Base-by-base conservation (phyloP, 37 sponge, comb jelly and placozoan genomes). In the Beroe ovata region DNA sequence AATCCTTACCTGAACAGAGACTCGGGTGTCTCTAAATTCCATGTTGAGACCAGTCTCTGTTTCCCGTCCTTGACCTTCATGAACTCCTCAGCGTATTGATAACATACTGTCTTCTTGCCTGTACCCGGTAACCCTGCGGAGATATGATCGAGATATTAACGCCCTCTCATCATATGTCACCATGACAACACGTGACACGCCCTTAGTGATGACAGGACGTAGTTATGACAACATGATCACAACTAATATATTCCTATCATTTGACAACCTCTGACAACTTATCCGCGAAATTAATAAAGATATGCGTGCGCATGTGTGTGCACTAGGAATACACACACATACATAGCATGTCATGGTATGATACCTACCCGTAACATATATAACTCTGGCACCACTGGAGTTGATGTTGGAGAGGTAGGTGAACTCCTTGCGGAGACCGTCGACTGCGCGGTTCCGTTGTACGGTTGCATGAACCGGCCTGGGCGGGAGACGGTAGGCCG, bases 1-100 rank as follows among this genome's bases (percentile, higher is more conserved):
- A n/a, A n/a, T n/a, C n/a, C n/a, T n/a, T 34, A 77, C 84, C 84
- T 77, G 84, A 77, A 77, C 28, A 77, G 23, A 42, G 84, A 77
- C 47, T 77, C 84, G 11, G 84, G 84, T 2, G 84, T 77, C 28
- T 77, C 84, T n/a, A 77, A 25, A 54, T 77, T 77, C 84, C 84
- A 77, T 0, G 84, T 77, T 11, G 84, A 77, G 2, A 77, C 84
- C 2, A 77, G 1, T 25, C 84, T 77, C 84, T 77, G 35, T 23
- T 77, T 77, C 14, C 38, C 84, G 19, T 36, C 84, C 38, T 36
- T 36, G 54, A 77, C 38, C 22, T 41, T 77, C 54, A 77, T 20
- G 47, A 77, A 77, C 84, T 77, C 84, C 84, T 77, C 84, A 1
- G 38, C 84, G 41, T 77, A 77, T 26, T 77, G 84, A 25, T 33